Evolutionary conservation across 2,113 vertebrate species (phyloP), one percentile per base, ranked within the genome.

Genomic region (Syrmaticus mikado): DNA sequence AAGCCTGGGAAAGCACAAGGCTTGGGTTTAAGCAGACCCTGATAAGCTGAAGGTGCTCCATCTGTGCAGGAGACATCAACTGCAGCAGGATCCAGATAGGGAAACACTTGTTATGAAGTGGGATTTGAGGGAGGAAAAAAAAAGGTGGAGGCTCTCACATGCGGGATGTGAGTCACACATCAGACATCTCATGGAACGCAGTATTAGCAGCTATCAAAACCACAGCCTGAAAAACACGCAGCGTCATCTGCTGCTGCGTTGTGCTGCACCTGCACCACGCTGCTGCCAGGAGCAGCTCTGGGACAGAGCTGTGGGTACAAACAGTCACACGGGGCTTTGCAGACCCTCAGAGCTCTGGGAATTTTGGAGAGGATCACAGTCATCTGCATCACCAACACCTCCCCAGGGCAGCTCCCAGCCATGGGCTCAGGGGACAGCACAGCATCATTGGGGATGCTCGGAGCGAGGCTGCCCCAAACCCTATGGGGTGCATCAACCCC

Each of bases 151-250:
- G 77, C 72, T 68, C 32, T 60, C 66, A 70, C 82, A 86, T 2
- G 19, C 10, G 11, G 82, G n/a, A 19, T 22, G 60, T 94, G 93
- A 92, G 82, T 89, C 86, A 92, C 55, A 25, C 86, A 65, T 89
- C 82, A 86, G 77, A 70, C 70, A 3, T 2, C 6, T 2, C 60
- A 10, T 4, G 24, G 5, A 30, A 46, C 8, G 5, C 66, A 25
- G 2, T 8, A 10, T 6, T 19, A 57, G 5, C 61, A 75, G 73
- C 61, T 25, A 34, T 7, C 72, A 15, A 13, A 87, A 27, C 36
- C 4, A 15, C 72, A 78, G 87, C 67, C 73, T 27, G 67, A 27
- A 21, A 46, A 50, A 22, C 52, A 71, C 2, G 3, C 62, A 19
- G 7, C 3, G 3, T n/a, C 11, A 30, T 11, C 65, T 38, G 57